A percentile compares a stretch with the other conserved stretches of the same genome.
These are phyloP conservation scores for Rhynchonycteris naso DNA, from an alignment of 2,797 vertebrate species.

Conservation along the genomic window DNA sequence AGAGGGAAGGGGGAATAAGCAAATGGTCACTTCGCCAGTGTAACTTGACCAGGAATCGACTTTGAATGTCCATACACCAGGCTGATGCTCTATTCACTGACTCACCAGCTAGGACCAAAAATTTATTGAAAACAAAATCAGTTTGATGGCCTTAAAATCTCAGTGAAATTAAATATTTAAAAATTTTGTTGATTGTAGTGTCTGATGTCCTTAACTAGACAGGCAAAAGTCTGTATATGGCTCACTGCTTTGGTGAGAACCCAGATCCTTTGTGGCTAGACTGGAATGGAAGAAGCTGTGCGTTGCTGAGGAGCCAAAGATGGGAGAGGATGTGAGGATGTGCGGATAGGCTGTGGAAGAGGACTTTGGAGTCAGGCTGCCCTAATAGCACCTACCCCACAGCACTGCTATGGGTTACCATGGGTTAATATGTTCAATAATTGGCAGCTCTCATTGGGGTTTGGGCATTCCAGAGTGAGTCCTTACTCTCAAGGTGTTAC, in stretches of 20 bases:
- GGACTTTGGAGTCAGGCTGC: neutral
- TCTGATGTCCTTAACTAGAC: neutral
- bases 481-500: neutral
- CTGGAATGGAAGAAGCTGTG: rapidly evolving
- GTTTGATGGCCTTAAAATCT: constrained; percentile 25
- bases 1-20: too few relatives aligned
- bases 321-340: too few relatives aligned
- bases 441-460: neutral
- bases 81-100: too few relatives aligned
- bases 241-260: neutral
- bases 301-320: neutral
- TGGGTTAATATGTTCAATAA: neutral
- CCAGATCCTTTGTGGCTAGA: rapidly evolving
- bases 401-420: neutral
- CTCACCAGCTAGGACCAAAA: neutral
- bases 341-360: neutral
- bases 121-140: constrained; percentile 44
- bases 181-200: constrained; percentile 4
- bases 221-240: neutral
- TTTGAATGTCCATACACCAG: too few relatives aligned
- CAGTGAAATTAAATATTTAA: constrained; percentile 27
- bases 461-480: neutral
- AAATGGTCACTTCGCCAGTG: too few relatives aligned
- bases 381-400: neutral
- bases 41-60: too few relatives aligned